Base-by-base conservation (phyloP, 1,140 invertebrate genomes). In the Lucilia sericata region DNA sequence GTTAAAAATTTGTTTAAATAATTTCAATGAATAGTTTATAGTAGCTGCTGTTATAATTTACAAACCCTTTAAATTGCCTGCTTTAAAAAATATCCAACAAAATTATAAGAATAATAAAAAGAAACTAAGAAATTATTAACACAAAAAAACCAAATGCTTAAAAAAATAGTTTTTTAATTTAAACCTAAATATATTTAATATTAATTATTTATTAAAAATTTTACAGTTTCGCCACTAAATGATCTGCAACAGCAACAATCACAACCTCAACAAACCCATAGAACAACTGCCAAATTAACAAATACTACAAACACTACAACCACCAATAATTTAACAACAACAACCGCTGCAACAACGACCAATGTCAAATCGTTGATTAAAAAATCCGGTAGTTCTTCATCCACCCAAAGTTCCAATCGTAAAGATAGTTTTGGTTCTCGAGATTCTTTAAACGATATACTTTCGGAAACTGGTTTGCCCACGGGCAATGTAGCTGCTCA, bases 401-500 rank as follows among this genome's bases (percentile, higher is more conserved):
- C 86, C 2, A 86, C 88, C 0, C 85, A 88, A 12, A 85, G 84
- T 55, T 85, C 83, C 25, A 88, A 89, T 80, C 88, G 89, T 85
- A 91, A 91, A 85, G 90, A 91, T 85, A 91, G 90, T 82, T 91
- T 91, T 25, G 89, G 90, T 49, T 91, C 90, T 10, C 87, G 88
- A 70, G 90, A 91, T 83, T 91, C 90, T 12, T 86, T 91, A 25
- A 91, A 90, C 86, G 90, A 91, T 85, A 91, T 91, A 78, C 86
- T 89, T 42, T 88, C 86, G 49, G 90, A 91, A 80, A 90, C 89
- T 84, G 88, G 90, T 2, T 83, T 91, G 83, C 86, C 88, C 74
- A 87, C 85, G 19, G 90, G 86, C 84, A 92, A 92, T 86, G 91
- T 92, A 85, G 92, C 92, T 25, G 90, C 92, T 30, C 92, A 92